phyloP scores from a whole-genome alignment of 2,797 vertebrate genomes.

The Okamejei kenojei region DNA sequence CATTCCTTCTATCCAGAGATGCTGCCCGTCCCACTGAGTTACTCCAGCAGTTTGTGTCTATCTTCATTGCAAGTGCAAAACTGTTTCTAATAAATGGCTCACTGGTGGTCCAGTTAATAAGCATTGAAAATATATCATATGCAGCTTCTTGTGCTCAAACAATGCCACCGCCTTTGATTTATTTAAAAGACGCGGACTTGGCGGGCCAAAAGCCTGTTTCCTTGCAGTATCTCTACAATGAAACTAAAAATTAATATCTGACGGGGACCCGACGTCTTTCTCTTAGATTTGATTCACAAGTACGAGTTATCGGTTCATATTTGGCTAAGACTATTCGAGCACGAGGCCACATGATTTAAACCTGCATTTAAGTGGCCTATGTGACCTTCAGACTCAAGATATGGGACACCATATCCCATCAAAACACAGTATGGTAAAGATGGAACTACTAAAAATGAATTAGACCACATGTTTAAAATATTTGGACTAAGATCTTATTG shows the following conservation, averaged over 20 bases:
- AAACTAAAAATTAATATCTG: no score
- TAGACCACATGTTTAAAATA: neutral
- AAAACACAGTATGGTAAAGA: neutral
- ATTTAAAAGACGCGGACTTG: neutral
- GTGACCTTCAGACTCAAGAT: neutral
- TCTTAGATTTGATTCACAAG: neutral
- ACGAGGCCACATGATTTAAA: neutral
- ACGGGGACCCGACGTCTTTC: no score
- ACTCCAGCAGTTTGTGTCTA: no score
- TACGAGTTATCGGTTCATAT: neutral
- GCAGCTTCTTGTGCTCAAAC: neutral
- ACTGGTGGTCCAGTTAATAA: neutral
- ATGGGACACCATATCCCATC: neutral
- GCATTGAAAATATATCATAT: neutral
- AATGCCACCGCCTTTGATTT: neutral
- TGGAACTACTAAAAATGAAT: neutral
- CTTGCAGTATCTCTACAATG: no score
- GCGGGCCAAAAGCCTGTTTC: no score
- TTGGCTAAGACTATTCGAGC: neutral
- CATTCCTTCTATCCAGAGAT: no score
- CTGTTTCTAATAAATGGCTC: neutral
- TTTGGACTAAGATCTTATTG: no score
- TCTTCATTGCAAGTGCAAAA: neutral
- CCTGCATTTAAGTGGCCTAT: neutral
- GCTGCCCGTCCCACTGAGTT: no score